These are phyloP conservation scores for Atrina japonica DNA, from an alignment of 2,888 invertebrate species.

Conservation along the genomic window DNA sequence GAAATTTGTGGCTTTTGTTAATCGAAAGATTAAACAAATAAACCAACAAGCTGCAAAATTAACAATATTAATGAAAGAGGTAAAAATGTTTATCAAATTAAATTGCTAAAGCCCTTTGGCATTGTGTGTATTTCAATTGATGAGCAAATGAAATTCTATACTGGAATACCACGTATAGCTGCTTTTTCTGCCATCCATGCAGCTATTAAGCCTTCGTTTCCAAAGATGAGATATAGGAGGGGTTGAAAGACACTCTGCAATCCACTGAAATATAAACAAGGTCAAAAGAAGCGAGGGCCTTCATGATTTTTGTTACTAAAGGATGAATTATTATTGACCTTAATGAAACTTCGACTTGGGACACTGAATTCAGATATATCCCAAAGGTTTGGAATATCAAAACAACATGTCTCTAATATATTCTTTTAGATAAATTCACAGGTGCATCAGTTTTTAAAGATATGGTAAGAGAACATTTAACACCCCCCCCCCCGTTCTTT, in stretches of 20 bases:
- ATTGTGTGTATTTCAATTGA: neutral
- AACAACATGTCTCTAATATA: constrained; percentile 7
- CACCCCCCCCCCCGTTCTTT: constrained; percentile 15
- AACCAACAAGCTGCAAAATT: neutral
- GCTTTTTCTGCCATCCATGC: too few relatives aligned
- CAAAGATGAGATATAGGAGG: too few relatives aligned
- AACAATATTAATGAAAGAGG: neutral
- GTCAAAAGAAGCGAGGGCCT: too few relatives aligned
- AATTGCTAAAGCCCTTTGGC: neutral
- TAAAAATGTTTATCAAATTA: neutral
- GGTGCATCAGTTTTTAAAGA: neutral
- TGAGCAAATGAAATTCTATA: constrained; percentile 2
- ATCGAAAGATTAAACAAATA: constrained; percentile 1
- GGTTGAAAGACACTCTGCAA: too few relatives aligned
- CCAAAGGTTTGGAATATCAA: constrained; percentile 17
- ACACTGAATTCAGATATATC: constrained; percentile 15
- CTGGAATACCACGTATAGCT: too few relatives aligned
- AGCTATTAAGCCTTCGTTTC: too few relatives aligned
- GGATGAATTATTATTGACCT: constrained; percentile 30
- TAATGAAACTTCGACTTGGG: constrained; percentile 23
- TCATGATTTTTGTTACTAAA: constrained; percentile 1
- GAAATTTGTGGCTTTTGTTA: neutral
- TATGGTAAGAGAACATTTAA: constrained; percentile 14
- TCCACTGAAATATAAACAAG: neutral
- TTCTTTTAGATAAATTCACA: neutral